These are phyloP conservation scores for Dromius quadrimaculatus DNA, from an alignment of 2,888 invertebrate species.

Conservation along the genomic window DNA sequence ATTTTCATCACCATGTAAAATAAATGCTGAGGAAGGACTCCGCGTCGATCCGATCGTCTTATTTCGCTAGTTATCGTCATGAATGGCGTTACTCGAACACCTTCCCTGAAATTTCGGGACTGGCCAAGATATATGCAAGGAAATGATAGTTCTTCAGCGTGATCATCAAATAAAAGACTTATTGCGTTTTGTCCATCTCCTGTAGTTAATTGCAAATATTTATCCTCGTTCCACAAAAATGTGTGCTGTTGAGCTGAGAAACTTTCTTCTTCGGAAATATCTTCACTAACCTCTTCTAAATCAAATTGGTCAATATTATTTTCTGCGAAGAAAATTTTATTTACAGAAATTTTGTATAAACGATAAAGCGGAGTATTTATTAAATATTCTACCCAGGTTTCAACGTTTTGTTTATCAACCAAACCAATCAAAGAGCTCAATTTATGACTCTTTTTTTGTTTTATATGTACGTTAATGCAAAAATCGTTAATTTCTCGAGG, in stretches of 20 bases:
- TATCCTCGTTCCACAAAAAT: conserved; percentile 56
- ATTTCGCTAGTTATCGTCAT: conserved; percentile 54
- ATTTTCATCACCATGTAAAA: conserved; percentile 60
- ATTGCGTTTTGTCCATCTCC: conserved; percentile 36
- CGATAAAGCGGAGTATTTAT: conserved; percentile 52
- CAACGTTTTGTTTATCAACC: conserved; percentile 55
- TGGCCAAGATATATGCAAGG: conserved; percentile 63
- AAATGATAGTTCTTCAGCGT: conserved; percentile 65
- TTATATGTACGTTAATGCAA: conserved; percentile 58
- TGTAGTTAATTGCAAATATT: conserved; percentile 51
- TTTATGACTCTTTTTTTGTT: conserved; percentile 56
- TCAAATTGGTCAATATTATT: background rate
- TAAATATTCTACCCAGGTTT: conserved; percentile 55
- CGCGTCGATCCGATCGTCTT: conserved; percentile 60
- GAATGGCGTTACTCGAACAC: conserved; percentile 42
- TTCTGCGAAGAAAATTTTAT: conserved; percentile 50
- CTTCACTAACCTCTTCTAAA: conserved; percentile 53
- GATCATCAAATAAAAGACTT: conserved; percentile 61
- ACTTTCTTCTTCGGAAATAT: conserved; percentile 55
- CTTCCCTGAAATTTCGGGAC: conserved; percentile 58
- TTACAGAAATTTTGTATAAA: conserved; percentile 52
- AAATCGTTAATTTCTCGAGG: conserved; percentile 58
- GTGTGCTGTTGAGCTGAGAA: conserved; percentile 56
- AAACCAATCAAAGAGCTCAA: conserved; percentile 56
- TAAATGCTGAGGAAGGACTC: conserved; percentile 59